Evolutionary conservation across 2,888 invertebrate genomes (phyloP), one percentile per base, ranked within the genome.

Genomic region (Octonoba sinensis): DNA sequence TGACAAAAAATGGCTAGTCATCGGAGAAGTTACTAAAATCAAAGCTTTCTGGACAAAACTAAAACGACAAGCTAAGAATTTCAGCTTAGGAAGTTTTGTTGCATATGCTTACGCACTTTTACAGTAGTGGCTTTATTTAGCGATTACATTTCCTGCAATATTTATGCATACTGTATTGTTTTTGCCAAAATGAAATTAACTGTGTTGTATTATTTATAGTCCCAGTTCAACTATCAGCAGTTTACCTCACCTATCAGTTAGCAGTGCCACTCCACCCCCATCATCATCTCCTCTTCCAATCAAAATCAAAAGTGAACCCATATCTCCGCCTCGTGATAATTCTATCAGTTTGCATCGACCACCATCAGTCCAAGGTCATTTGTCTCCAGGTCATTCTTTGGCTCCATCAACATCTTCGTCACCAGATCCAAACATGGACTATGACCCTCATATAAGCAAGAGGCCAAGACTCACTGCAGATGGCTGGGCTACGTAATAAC

Each of bases 221-320:
- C 76, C 82, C 51, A 82, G 82, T 56, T 75, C 82, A 60, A 82
- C 82, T 46, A 82, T 82, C 24, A 82, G 82, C 60, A 82, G 82
- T 60, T 67, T 86, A 69, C 85, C 86, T 46, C 86, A 86, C 69
- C 78, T 86, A 47, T 85, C 86, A 12, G 85, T 86, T 8, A 86
- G 83, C 77, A 86, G 84, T 82, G 85, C 86, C 69, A 85, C 86
- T 20, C 86, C 86, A 24, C 85, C 86, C 20, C 85, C 84, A 70
- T 85, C 85, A 62, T 84, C 83, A 86, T 94, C 94, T 86, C 95
- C 95, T 46, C 91, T 93, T 88, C 93, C 94, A 86, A 93, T 96
- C 86, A 95, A 95, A 95, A 88, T 97, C 88, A 97, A 97, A 90
- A 95, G 96, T 86, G 97, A 97, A 89, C 97, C 97, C 36, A 96